These are phyloP conservation scores for Tribolium castaneum DNA, from an alignment of 1,140 invertebrate genomes.

Conservation along the genomic window DNA sequence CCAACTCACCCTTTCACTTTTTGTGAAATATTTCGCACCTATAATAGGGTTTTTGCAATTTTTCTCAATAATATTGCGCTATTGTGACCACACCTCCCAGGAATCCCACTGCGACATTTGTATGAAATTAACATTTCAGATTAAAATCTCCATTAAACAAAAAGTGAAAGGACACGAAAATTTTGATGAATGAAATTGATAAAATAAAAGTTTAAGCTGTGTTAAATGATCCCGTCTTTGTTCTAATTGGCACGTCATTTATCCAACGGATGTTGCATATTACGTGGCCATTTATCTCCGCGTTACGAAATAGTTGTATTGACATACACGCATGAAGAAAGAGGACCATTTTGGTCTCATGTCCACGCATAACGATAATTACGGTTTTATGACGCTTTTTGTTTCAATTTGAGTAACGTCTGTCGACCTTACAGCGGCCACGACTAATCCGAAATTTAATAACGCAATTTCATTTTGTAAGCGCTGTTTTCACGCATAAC, in stretches of 20 bases:
- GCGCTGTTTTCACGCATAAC: slow-evolving; percentile 2
- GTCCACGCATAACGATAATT: not conserved
- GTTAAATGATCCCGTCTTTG: not conserved
- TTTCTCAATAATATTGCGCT: not conserved
- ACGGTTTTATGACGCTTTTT: not conserved
- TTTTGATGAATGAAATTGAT: slow-evolving; percentile 27
- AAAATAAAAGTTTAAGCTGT: not conserved
- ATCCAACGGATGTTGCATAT: slow-evolving; percentile 7
- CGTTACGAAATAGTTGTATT: slow-evolving; percentile 9
- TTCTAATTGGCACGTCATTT: not conserved
- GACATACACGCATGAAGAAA: not conserved
- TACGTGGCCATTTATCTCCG: not conserved
- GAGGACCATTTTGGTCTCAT: no score
- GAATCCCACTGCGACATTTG: slow-evolving; percentile 18
- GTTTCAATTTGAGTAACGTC: not conserved
- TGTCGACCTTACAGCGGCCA: not conserved
- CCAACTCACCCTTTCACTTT: not conserved
- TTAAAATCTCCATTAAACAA: not conserved
- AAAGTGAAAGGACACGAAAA: slow-evolving; percentile 14
- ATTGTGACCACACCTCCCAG: not conserved
- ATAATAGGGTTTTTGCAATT: not conserved
- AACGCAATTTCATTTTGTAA: not conserved
- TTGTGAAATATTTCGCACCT: not conserved
- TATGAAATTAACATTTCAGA: slow-evolving; percentile 27
- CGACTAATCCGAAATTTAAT: not conserved